Base-by-base conservation (phyloP, 2,797 vertebrate genomes). In the Acipenser oxyrinchus region DNA sequence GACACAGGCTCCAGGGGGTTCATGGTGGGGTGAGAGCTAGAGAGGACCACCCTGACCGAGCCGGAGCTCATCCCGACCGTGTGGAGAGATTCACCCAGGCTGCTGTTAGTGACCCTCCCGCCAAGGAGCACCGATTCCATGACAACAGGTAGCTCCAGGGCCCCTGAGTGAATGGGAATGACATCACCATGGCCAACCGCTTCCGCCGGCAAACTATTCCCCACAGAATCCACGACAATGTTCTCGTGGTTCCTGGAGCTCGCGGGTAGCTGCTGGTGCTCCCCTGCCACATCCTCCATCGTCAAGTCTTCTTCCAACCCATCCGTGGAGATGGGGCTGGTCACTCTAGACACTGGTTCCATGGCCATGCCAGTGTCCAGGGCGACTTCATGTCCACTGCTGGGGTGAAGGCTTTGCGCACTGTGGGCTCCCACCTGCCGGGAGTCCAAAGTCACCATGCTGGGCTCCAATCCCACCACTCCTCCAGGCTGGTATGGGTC, bases 41-140 rank as follows among this genome's bases (percentile, higher is more conserved):
- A 92, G 60, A 98, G 95, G 67, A 95, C 93, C 84, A 97, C 95
- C 6, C 95, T 96, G 74, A 97, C 95, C 0, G 95, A 90, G 62
- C 87, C 93, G 6, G 91, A 90, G 85, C 86, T 95, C 84, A 98
- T 82, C 75, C 92, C 90, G 71, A 91, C 93, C 63, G 85, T 79
- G 81, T 90, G 88, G 48, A 90, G 77, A 71, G 83, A 83, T 67
- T 88, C 87, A 60, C 82, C 81, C 3, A 89, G 77, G 48, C 79
- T 77, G 0, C 83, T 82, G 1, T 77, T 75, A 0, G 89, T 86
- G 6, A 95, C 93, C 13, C 91, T 83, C 63, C 86, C 86, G 0
- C 85, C 86, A 58, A 98, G 91, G 65, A 95, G 95, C 68, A 96
- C 91, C 0, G 92, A 81, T 62, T 98, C 96, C 93, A 99, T 95